Base-by-base conservation (phyloP, 2,113 vertebrate species). In the Pungitius pungitius region DNA sequence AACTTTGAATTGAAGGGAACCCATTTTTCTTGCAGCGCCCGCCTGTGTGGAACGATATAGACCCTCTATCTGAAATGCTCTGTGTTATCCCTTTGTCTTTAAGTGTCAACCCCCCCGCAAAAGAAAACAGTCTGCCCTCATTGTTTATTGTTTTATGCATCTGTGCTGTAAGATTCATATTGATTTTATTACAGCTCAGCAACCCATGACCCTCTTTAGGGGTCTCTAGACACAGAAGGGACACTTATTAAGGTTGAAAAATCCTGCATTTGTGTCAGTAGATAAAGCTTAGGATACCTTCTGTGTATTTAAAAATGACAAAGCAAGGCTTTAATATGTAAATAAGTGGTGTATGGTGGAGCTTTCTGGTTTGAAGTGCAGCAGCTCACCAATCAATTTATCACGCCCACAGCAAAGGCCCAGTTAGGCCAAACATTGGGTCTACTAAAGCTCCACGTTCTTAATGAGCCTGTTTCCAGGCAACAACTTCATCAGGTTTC, bases 401-500 rank as follows among this genome's bases (percentile, higher is more conserved):
- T 61, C 45, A 60, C 24, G 8, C 62, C 57, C 40, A 30, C 18
- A 20, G 30, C 22, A 57, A 35, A 67, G 40, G 18, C 56, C 9
- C 4, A 39, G 33, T 52, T 68, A 67, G 45, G 56, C 45, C 43
- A 30, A 62, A 43, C 56, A 75, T 42, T 24, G 30, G 18, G 20
- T 43, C 56, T 30, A 69, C 22, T 61, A 37, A 61, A 30, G 43
- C 73, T 45, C 59, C 73, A 30, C 15, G 12, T 65, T 77, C 71
- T 64, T 74, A 55, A 66, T 73, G 60, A 84, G 60, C 60, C 40
- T 66, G 80, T 85, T 85, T 66, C 83, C 64, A 82, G 72, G 79
- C 80, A 85, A 85, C 83, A 73, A 69, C 67, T 57, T 66, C 42
- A 77, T 75, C 75, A 78, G 72, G 39, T 69, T 70, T 68, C 43